Evolutionary conservation across 1,140 invertebrate species (phyloP), one percentile per base, ranked within the genome.

Genomic region (Neuroterus valhalla): DNA sequence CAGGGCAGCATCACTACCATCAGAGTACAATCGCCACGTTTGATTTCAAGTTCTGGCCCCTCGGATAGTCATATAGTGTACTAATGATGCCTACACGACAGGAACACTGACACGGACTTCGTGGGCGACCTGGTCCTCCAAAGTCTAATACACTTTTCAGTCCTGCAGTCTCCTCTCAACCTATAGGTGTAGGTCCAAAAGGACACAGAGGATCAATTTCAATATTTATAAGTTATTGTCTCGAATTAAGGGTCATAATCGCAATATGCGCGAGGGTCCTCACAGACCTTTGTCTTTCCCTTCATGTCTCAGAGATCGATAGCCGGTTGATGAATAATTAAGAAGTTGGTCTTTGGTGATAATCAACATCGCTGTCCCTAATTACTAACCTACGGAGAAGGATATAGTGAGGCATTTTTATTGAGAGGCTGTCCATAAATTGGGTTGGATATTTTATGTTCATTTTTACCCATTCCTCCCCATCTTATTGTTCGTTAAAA

Each of bases 191-290:
- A 12, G 55, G 45, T 75, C 66, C 62, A 79, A 71, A 78, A 78
- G 68, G 48, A 73, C 72, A 73, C 14, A 52, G 31, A 48, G 55
- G 80, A 71, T 52, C 72, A 78, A 85, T 85, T 86, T 86, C 80
- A 88, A 89, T 88, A 89, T 89, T 88, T 88, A 88, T 87, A 87
- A 87, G 83, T 85, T 87, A 87, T 88, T 87, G 85, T 89, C 81
- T 87, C 76, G 76, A 82, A 85, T 83, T 87, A 81, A 81, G 78
- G 81, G 80, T 78, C 70, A 81, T 82, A 83, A 82, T 84, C 75
- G 77, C 31, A 31, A 79, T 72, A 50, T 77, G 72, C 75, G 67
- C 66, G 77, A 76, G 68, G 76, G 76, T 74, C 72, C 75, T 78
- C 79, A 31, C 79, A 31, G 31, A 31, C 31, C 31, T 31, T 31